Base-by-base conservation (phyloP, 2,888 invertebrate species). In the Acanthococcus lagerstroemiae region DNA sequence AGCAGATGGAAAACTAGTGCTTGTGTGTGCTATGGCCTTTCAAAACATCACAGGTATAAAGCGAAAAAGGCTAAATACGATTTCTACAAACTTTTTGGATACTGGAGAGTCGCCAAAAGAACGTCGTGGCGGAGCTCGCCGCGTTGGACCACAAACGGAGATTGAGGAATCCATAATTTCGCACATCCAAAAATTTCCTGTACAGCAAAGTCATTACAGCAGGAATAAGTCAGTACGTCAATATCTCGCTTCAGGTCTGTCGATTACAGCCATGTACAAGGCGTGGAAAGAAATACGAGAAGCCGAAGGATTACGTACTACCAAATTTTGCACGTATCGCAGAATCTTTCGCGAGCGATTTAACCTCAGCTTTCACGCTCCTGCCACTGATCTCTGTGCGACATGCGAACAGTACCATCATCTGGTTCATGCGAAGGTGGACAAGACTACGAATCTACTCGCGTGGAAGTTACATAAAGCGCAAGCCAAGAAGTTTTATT, bases 61-160 rank as follows among this genome's bases (percentile, higher is more conserved):
- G 5, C 25, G 50, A 21, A 61, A 46, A 26, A 46, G 61, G 25
- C 48, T 61, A 12, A 61, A 61, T 61, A n/a, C 27, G 48, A 24
- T 61, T 27, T 46, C 48, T 27, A 30, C 25, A 0, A 25, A 48
- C 5, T 48, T 46, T n/a, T 3, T 19, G 15, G 26, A 26, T 25
- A 48, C 46, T 26, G 46, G 46, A n/a, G 19, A 48, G 4, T 48
- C 19, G 27, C 61, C 61, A 48, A 50, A 61, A 61, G 61, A 61
- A 21, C 46, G 45, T 17, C 61, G 50, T 25, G 61, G 61, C 22
- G 61, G 61, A 44, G 26, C 25, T 24, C 61, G 15, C 19, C 19
- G 7, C 7, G 7, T 37, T 12, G 12, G 7, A 37, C 7, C 12
- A 37, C 12, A 37, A 7, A 7, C 12, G 12, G 55, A 55, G 26